A percentile compares a stretch with the other conserved stretches of the same genome.
phyloP scores from a whole-genome alignment of 35 echinoderm and acorn worm species.

The Amphiura filiformis region DNA sequence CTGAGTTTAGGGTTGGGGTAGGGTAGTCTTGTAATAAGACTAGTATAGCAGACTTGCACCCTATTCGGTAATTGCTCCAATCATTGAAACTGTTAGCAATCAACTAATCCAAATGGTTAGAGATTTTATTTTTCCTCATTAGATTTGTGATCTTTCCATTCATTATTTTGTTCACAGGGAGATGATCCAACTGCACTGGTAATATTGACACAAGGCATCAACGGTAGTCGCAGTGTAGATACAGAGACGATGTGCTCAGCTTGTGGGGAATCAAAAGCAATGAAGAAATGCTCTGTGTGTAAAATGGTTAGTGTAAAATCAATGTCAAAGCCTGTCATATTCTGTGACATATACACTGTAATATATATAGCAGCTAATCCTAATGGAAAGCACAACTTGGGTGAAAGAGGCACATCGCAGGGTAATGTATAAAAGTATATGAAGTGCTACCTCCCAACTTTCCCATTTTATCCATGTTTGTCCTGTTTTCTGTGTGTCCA shows the following conservation, averaged over 20 bases:
- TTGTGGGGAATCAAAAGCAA: slow-evolving; percentile 67
- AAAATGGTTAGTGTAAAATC: slow-evolving; percentile 55
- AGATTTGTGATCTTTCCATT: no score
- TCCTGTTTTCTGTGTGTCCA: no score
- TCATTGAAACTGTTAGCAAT: no score
- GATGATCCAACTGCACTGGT: slow-evolving; percentile 73
- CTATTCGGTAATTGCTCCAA: no score
- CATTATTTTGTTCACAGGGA: slow-evolving; percentile 23
- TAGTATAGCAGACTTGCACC: no score
- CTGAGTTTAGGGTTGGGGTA: no score
- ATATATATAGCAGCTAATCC: background rate
- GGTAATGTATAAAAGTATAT: background rate
- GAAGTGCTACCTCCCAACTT: no score
- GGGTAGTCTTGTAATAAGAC: no score
- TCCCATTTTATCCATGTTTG: no score
- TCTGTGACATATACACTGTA: background rate
- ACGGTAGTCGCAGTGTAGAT: slow-evolving; percentile 82
- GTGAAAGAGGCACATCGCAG: background rate
- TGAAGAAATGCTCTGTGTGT: slow-evolving; percentile 94
- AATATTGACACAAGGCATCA: slow-evolving; percentile 82
- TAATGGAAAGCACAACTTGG: background rate
- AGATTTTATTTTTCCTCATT: no score
- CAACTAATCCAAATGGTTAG: no score
- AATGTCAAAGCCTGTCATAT: background rate
- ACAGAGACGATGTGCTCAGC: slow-evolving; percentile 52